phyloP scores from a whole-genome alignment of 2,888 invertebrate genomes.

The Caenorhabditis uteleia region DNA sequence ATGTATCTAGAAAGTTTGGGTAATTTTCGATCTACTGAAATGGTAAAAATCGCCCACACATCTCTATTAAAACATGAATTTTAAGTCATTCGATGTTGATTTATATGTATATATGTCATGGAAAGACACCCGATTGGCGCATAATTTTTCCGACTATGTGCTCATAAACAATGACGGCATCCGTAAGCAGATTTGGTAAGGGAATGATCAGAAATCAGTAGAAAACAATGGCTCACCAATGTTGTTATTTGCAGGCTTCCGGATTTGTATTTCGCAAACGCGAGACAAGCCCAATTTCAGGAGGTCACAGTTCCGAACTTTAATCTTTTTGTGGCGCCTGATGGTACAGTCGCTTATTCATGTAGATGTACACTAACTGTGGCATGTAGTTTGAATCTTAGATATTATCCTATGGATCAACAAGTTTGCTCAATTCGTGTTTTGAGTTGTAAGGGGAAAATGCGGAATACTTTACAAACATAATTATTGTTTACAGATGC shows the following conservation, averaged over 20 bases:
- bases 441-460: slow-evolving; percentile 53
- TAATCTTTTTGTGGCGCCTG: slow-evolving; percentile 61
- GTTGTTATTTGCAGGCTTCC: slow-evolving; percentile 55
- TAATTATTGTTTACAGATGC: slow-evolving; percentile 55
- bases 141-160: slow-evolving; percentile 57
- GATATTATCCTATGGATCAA: slow-evolving; percentile 66
- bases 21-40: slow-evolving; percentile 57
- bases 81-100: slow-evolving; percentile 67
- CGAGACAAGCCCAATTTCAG: slow-evolving; percentile 51
- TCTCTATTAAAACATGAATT: too few species aligned
- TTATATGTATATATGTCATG: slow-evolving; percentile 62
- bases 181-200: slow-evolving; percentile 60
- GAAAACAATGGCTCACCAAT: background rate
- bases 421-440: slow-evolving; percentile 63
- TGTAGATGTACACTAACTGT: slow-evolving; percentile 56
- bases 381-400: slow-evolving; percentile 52
- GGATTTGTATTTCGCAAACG: slow-evolving; percentile 66
- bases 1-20: slow-evolving; percentile 58
- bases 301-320: slow-evolving; percentile 66
- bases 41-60: slow-evolving; percentile 35
- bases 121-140: slow-evolving; percentile 50
- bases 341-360: slow-evolving; percentile 63
- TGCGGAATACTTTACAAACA: background rate
- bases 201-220: background rate
- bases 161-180: slow-evolving; percentile 59